phyloP scores from a whole-genome alignment of 2,113 vertebrate species.

The Agapornis roseicollis region DNA sequence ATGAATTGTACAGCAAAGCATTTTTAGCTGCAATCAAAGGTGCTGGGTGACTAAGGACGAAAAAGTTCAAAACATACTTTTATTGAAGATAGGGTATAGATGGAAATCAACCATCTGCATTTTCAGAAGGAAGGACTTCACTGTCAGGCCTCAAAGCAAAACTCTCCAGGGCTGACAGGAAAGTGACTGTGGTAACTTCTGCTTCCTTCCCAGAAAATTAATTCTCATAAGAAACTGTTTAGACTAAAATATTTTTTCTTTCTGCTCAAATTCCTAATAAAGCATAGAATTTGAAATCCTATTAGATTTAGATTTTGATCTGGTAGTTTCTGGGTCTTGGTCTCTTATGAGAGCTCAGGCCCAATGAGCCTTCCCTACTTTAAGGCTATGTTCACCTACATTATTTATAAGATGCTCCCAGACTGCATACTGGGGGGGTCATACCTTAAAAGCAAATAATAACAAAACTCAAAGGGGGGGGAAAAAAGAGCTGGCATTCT shows the following conservation, averaged over 20 bases:
- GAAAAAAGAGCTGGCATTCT: not conserved
- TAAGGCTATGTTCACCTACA: not conserved
- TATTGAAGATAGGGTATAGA: not conserved
- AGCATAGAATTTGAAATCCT: not conserved
- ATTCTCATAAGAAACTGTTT: not conserved
- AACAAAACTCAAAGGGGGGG: not conserved
- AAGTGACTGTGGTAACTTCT: not conserved
- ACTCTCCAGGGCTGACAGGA: not conserved
- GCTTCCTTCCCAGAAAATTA: not conserved
- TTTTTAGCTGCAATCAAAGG: not conserved
- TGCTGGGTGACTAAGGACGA: not conserved
- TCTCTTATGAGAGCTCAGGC: not conserved
- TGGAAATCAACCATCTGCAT: not conserved
- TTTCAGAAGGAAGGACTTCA: not conserved
- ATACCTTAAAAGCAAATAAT: not conserved
- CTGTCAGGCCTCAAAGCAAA: not conserved
- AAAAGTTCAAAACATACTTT: not conserved
- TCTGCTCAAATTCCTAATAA: not conserved
- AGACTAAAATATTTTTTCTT: not conserved
- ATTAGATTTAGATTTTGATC: not conserved
- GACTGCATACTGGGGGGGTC: not conserved
- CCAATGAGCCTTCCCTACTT: not conserved
- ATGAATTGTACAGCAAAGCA: not conserved
- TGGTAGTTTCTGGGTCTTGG: not conserved
- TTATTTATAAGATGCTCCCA: not conserved